A percentile compares a stretch with the other conserved stretches of the same genome.
Evolutionary conservation across 2,888 invertebrate genomes (phyloP).

Genomic region (Amiota minor): DNA sequence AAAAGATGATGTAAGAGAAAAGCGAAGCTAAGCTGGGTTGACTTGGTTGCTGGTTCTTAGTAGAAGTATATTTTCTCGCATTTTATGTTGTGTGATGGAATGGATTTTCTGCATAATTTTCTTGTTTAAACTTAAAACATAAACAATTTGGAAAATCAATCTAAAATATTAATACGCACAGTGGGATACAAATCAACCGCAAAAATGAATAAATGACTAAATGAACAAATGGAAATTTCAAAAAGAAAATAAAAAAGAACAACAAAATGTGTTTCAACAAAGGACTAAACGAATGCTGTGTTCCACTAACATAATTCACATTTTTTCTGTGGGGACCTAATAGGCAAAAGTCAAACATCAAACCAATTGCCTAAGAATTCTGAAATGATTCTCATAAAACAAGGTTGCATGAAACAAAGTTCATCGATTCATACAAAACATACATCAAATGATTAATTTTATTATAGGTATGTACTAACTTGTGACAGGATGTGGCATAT

Average conservation of each 20-base stretch:
- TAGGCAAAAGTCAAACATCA: too few relatives aligned
- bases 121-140: constrained; percentile 34
- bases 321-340: constrained; percentile 1
- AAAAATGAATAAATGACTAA: not conserved
- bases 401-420: too few relatives aligned
- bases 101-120: not conserved
- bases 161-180: constrained; percentile 35
- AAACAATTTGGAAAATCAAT: constrained; percentile 39
- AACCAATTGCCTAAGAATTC: too few relatives aligned
- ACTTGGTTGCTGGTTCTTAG: not conserved
- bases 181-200: constrained; percentile 37
- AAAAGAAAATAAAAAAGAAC: not conserved
- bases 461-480: too few relatives aligned
- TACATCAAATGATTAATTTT: too few relatives aligned
- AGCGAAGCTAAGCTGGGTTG: not conserved
- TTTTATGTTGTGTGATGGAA: not conserved
- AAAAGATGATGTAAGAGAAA: not conserved
- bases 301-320: constrained; percentile 19
- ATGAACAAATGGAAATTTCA: constrained; percentile 24
- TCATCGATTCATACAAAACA: too few relatives aligned
- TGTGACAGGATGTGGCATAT: too few relatives aligned
- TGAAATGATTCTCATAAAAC: too few relatives aligned
- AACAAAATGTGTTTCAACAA: constrained; percentile 20
- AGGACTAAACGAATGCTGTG: constrained; percentile 11
- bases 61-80: not conserved